A percentile compares a stretch with the other conserved stretches of the same genome.
Conservation (phyloP, 2,113 vertebrate genomes). For the Poeciliopsis prolifica region DNA sequence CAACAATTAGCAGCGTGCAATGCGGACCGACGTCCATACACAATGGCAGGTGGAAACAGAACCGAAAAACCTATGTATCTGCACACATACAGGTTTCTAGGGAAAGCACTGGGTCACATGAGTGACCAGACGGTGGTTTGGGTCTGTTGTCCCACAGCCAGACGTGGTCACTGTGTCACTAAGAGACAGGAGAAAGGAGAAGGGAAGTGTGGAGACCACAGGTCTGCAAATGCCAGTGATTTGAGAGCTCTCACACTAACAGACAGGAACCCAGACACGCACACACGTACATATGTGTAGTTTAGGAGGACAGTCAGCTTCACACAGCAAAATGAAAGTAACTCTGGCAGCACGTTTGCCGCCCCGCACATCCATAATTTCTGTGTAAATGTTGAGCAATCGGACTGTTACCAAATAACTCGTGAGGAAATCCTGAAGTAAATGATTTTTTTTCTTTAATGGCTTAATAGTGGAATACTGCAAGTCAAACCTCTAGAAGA, state of each 20-base stretch:
- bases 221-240: slow-evolving; percentile 62
- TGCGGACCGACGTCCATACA: slow-evolving; percentile 49
- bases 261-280: slow-evolving; percentile 22
- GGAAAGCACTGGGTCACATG: slow-evolving; percentile 67
- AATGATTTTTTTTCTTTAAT: neutral
- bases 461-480: neutral
- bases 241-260: slow-evolving; percentile 24
- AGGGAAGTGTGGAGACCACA: slow-evolving; percentile 71
- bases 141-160: slow-evolving; percentile 65
- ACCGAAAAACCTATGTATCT: slow-evolving; percentile 19
- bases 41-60: slow-evolving; percentile 42
- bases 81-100: slow-evolving; percentile 24
- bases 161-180: slow-evolving; percentile 69
- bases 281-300: neutral
- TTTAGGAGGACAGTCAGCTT: slow-evolving; percentile 2
- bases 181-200: slow-evolving; percentile 66
- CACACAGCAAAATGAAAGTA: slow-evolving; percentile 4
- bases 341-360: slow-evolving; percentile 1
- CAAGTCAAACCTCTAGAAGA: neutral
- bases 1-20: slow-evolving; percentile 63
- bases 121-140: slow-evolving; percentile 77
- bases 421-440: slow-evolving; percentile 1
- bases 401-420: slow-evolving; percentile 43
- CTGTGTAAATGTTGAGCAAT: slow-evolving; percentile 6
- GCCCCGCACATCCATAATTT: neutral